phyloP scores from a whole-genome alignment of 2,113 vertebrate genomes.

The Trematocara variabile region DNA sequence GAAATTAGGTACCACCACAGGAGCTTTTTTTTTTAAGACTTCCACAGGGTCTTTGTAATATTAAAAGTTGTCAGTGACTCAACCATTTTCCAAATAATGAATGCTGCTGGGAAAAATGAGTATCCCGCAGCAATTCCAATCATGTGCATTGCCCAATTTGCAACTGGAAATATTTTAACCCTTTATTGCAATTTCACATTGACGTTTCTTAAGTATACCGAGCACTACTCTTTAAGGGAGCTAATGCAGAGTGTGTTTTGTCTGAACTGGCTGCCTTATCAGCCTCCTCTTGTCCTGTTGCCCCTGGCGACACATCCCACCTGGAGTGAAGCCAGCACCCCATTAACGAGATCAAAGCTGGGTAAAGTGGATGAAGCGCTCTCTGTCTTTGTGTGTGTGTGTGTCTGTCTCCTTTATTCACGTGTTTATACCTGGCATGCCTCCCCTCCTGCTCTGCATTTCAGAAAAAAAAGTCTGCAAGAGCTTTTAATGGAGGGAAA shows the following conservation, averaged over 20 bases:
- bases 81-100: neutral
- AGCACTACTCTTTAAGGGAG: conserved; percentile 2
- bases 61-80: neutral
- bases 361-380: conserved; percentile 35
- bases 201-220: neutral
- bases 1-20: neutral
- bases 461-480: neutral
- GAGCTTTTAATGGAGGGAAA: neutral
- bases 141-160: neutral
- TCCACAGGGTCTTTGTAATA: neutral
- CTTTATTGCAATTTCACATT: neutral
- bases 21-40: neutral
- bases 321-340: conserved; percentile 53
- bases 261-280: conserved; percentile 45
- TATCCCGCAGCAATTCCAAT: neutral
- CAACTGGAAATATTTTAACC: neutral
- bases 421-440: conserved; percentile 1
- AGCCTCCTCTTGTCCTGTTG: conserved; percentile 57
- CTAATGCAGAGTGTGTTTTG: conserved; percentile 41
- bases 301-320: conserved; percentile 57
- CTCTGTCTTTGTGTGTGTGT: neutral
- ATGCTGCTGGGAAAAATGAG: neutral
- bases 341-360: conserved; percentile 67
- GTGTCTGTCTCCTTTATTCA: neutral
- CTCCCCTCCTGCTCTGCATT: neutral